A percentile compares a stretch with the other conserved stretches of the same genome.
Conservation (phyloP, 2,888 invertebrate genomes). For the Eupithecia insigniata region DNA sequence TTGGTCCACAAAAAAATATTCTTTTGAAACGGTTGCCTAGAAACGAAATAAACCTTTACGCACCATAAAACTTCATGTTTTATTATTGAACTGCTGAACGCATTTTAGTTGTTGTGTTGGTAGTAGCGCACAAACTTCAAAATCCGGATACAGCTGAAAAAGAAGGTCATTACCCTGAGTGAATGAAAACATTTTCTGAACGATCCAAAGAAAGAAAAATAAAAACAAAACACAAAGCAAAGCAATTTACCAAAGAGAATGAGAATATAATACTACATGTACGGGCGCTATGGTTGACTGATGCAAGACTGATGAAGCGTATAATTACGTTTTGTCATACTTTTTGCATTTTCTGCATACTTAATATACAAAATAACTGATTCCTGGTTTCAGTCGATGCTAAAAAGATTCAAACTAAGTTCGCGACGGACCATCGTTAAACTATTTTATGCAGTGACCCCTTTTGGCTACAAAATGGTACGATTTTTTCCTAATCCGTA, state of each 20-base stretch:
- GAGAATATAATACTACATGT: not conserved
- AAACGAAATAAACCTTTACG: not conserved
- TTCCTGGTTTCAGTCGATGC: conserved; percentile 48
- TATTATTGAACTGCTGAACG: conserved; percentile 19
- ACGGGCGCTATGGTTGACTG: not conserved
- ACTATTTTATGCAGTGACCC: conserved; percentile 48
- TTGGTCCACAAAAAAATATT: conserved; percentile 64
- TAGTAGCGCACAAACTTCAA: conserved; percentile 28
- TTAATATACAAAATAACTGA: conserved; percentile 2
- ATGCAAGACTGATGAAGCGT: not conserved
- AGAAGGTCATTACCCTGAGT: conserved; percentile 22
- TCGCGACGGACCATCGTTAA: conserved; percentile 47
- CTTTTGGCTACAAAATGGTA: conserved; percentile 66
- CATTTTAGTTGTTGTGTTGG: conserved; percentile 22
- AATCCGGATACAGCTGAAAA: conserved; percentile 16
- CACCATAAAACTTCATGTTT: no score
- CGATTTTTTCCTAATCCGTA: conserved; percentile 73
- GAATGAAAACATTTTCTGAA: conserved; percentile 10
- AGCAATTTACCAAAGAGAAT: conserved; percentile 11
- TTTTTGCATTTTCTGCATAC: conserved; percentile 5
- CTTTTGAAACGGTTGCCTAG: conserved; percentile 60
- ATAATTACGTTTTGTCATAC: no score
- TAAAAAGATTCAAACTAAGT: conserved; percentile 44
- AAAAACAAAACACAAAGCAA: conserved; percentile 32
- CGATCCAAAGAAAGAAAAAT: conserved; percentile 20